phyloP scores from a whole-genome alignment of 2,888 invertebrate species.

The Mythimna pallens region DNA sequence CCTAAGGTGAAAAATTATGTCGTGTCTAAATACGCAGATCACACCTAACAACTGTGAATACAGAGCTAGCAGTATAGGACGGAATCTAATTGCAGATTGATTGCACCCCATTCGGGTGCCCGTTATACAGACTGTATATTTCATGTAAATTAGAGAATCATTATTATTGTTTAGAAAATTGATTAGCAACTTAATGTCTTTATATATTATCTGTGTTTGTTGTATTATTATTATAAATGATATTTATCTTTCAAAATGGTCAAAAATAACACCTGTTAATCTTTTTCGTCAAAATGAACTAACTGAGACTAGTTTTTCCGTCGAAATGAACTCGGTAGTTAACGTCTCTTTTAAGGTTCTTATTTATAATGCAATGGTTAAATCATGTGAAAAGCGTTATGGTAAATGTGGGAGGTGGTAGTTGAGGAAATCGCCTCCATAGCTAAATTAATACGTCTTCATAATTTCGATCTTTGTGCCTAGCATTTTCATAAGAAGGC shows the following conservation, averaged over 20 bases:
- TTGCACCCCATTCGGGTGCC: too few species aligned
- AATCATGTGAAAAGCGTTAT: background rate
- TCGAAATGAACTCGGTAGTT: background rate
- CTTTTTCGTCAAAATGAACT: background rate
- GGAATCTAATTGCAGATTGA: background rate
- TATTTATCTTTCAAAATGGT: too few species aligned
- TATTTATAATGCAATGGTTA: background rate
- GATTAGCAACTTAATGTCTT: background rate
- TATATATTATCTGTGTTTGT: background rate
- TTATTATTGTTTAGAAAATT: background rate
- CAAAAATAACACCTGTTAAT: background rate
- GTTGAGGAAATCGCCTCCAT: background rate
- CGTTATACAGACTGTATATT: background rate
- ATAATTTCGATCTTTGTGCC: constrained; percentile 50
- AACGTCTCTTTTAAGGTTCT: background rate
- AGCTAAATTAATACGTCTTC: background rate
- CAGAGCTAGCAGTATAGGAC: background rate
- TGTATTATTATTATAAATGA: background rate
- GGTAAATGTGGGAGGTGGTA: background rate
- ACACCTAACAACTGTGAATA: background rate
- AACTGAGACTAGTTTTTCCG: background rate
- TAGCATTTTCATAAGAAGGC: constrained; percentile 48
- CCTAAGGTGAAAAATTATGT: background rate
- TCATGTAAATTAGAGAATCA: background rate
- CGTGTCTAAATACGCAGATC: background rate